These are phyloP conservation scores for Pelagia noctiluca DNA, from an alignment of 30 jellyfish, hydroid and myxozoan species.

Conservation along the genomic window DNA sequence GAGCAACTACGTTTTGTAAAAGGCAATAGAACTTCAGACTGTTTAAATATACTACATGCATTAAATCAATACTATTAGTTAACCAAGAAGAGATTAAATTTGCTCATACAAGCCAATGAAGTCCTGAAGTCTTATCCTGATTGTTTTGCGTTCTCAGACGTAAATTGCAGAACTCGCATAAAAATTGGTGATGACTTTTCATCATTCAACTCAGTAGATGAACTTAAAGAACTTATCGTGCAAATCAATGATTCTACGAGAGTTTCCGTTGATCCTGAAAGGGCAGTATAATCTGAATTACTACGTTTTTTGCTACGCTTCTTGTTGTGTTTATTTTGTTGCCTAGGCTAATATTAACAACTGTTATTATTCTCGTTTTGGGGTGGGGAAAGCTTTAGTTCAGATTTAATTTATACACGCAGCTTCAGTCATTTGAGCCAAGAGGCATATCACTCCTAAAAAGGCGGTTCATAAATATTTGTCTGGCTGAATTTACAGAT, in stretches of 20 bases:
- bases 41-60: too few species aligned
- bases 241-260: background rate
- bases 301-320: constrained; percentile 1
- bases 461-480: background rate
- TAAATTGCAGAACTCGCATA: background rate
- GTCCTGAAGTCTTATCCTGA: constrained; percentile 2
- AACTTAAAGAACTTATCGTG: background rate
- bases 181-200: background rate
- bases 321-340: background rate
- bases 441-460: background rate
- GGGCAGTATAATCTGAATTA: background rate
- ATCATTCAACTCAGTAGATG: background rate
- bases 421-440: background rate
- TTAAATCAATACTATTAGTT: too few species aligned
- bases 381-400: constrained; percentile 5
- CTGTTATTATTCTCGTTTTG: background rate
- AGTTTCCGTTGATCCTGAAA: background rate
- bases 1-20: too few species aligned
- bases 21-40: too few species aligned
- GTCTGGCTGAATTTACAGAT: background rate
- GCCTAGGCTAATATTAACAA: constrained; percentile 3
- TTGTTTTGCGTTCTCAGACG: constrained; percentile 6
- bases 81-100: background rate
- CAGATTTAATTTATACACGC: background rate
- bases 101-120: background rate